phyloP scores from a whole-genome alignment of 2,113 vertebrate genomes.

The Stomatorhinus ivindoensis region DNA sequence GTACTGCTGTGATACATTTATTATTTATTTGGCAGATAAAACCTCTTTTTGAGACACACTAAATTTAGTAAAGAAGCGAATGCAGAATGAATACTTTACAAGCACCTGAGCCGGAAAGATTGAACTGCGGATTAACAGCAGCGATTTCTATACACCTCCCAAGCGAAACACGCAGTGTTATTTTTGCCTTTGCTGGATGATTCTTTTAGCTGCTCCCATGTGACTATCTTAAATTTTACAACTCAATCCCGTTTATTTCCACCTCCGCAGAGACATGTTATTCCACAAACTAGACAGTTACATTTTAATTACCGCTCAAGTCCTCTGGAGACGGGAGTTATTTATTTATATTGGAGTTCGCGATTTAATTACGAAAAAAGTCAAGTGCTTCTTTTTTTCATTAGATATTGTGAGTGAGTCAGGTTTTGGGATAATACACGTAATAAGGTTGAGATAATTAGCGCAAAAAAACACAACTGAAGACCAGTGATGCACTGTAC shows the following conservation, averaged over 20 bases:
- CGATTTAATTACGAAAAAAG: slow-evolving; percentile 31
- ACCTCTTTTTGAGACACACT: not conserved
- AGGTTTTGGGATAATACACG: not conserved
- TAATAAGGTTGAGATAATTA: slow-evolving; percentile 13
- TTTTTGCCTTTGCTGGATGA: not conserved
- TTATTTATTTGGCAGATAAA: not conserved
- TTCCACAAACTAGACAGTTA: slow-evolving; percentile 20
- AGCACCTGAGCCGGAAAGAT: not conserved
- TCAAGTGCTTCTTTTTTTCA: slow-evolving; percentile 20
- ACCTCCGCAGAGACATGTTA: not conserved
- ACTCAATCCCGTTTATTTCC: slow-evolving; percentile 13
- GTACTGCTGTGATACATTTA: not conserved
- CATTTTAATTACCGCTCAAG: slow-evolving; percentile 33
- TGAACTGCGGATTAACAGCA: not conserved
- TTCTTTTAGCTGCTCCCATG: not conserved
- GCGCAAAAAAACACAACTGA: not conserved
- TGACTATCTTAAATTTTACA: not conserved
- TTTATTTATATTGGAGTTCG: slow-evolving; percentile 20
- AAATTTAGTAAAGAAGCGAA: not conserved
- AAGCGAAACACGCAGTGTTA: not conserved
- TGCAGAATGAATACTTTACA: not conserved
- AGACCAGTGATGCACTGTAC: not conserved
- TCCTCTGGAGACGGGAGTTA: slow-evolving; percentile 25
- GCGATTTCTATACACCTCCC: not conserved
- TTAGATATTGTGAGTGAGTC: not conserved